Evolutionary conservation across 2,113 vertebrate genomes (phyloP), one percentile per base, ranked within the genome.

Genomic region (Microtus richardsoni): DNA sequence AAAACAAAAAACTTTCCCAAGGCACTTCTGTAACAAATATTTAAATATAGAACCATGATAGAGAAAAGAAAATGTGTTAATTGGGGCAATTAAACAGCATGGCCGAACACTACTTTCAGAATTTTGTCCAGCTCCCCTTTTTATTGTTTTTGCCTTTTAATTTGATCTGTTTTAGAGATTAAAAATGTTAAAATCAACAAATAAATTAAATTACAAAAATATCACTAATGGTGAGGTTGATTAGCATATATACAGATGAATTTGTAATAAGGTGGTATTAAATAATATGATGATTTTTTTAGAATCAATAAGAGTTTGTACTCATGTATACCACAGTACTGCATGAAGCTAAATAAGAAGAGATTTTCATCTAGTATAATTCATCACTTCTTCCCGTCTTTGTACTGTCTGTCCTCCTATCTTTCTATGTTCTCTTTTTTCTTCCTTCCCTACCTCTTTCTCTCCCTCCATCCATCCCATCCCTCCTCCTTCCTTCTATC

Each of bases 181-280:
- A 96, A 93, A 91, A 84, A 94, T 58, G 54, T 58, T 58, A 96
- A 97, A 95, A 36, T 96, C 62, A 97, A 96, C 97, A 98, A 97
- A 98, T 96, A 98, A 97, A 98, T 96, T 75, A 98, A 98, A 97
- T 97, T 94, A 98, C 98, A 93, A 97, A 98, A 98, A 98, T 96
- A 98, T 89, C 95, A 95, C 93, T 98, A 87, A 97, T 98, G 96
- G 98, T 97, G 97, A 97, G 93, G 89, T 54, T 97, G 89, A 92
- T 97, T 96, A 88, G 60, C 78, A 92, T 84, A 75, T 90, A 66
- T 97, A 97, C 96, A 93, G 91, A 96, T 64, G 90, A 97, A 97
- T 96, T 95, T 44, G 93, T 91, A 98, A 88, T 88, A 97, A 97
- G 93, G 73, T 39, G 91, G 91, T 95, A 96, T 97, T 97, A 98